Conservation (phyloP, 2,113 vertebrate genomes). For the Antechinus flavipes region DNA sequence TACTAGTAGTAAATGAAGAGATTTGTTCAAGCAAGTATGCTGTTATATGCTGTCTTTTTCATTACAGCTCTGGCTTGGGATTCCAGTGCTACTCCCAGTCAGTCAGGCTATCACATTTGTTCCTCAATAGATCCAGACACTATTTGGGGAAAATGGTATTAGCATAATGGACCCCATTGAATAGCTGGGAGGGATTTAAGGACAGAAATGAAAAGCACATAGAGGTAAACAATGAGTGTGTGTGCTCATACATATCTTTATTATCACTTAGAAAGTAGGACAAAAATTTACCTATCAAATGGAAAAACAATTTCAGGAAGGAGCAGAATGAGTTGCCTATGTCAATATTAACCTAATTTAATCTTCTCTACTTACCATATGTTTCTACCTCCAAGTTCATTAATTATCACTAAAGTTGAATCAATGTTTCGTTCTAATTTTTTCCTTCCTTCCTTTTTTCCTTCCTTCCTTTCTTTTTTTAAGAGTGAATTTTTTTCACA, state of each 20-base stretch:
- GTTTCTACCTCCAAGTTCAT: conserved; percentile 12
- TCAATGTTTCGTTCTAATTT: neutral
- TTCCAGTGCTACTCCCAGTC: neutral
- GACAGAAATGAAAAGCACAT: neutral
- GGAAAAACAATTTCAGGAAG: neutral
- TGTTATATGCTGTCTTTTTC: conserved; percentile 27
- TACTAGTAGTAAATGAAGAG: conserved; percentile 20
- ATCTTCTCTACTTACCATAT: neutral
- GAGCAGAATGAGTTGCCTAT: neutral
- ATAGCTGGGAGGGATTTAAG: neutral
- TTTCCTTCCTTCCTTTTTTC: neutral
- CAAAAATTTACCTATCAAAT: conserved; percentile 3
- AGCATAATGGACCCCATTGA: neutral
- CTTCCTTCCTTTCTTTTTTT: no score
- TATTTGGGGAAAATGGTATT: conserved; percentile 33
- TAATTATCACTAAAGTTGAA: neutral
- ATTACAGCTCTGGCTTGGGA: conserved; percentile 24
- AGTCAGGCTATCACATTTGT: neutral
- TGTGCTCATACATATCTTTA: neutral
- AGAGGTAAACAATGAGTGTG: neutral
- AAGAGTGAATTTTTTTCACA: no score
- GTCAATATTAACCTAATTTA: conserved; percentile 22
- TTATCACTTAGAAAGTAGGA: neutral
- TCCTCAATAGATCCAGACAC: neutral
- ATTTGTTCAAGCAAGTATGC: neutral